These are phyloP conservation scores for Tribolium madens DNA, from an alignment of 1,140 invertebrate genomes.

Conservation along the genomic window DNA sequence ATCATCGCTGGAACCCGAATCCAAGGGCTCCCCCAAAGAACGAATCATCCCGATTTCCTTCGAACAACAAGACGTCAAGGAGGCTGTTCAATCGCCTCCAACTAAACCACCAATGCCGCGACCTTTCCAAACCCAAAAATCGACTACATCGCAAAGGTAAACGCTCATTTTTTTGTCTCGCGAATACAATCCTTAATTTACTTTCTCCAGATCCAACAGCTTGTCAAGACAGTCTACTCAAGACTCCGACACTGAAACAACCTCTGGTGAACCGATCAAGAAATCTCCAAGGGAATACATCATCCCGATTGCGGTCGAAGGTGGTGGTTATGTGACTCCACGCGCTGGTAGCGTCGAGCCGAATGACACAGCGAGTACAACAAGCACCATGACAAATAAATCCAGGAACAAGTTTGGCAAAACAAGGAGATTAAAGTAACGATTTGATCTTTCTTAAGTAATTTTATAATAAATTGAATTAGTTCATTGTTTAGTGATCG, in stretches of 20 bases:
- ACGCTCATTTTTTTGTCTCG: not conserved
- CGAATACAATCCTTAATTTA: not conserved
- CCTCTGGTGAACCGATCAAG: conserved; percentile 78
- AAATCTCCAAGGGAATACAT: conserved; percentile 91
- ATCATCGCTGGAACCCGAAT: conserved; percentile 66
- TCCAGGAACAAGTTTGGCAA: conserved; percentile 65
- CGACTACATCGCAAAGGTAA: conserved; percentile 61
- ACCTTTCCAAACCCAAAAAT: conserved; percentile 62
- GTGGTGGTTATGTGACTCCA: conserved; percentile 86
- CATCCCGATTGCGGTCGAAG: conserved; percentile 91
- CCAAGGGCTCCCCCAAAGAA: conserved; percentile 66
- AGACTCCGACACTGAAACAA: conserved; percentile 76
- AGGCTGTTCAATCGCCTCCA: conserved; percentile 61
- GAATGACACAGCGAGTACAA: conserved; percentile 71
- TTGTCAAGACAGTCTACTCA: conserved; percentile 77
- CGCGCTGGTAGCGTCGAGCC: conserved; percentile 81
- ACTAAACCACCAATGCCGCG: conserved; percentile 67
- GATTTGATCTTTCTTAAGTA: not conserved
- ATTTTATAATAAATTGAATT: conserved; percentile 51
- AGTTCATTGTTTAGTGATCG: conserved; percentile 76
- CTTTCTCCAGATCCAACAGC: conserved; percentile 58
- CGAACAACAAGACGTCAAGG: conserved; percentile 59
- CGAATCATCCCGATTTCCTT: conserved; percentile 72
- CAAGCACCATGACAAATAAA: conserved; percentile 63
- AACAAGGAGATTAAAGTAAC: conserved; percentile 69